Evolutionary conservation across 2,888 invertebrate species (phyloP), one percentile per base, ranked within the genome.

Genomic region (Cerastis leucographa): DNA sequence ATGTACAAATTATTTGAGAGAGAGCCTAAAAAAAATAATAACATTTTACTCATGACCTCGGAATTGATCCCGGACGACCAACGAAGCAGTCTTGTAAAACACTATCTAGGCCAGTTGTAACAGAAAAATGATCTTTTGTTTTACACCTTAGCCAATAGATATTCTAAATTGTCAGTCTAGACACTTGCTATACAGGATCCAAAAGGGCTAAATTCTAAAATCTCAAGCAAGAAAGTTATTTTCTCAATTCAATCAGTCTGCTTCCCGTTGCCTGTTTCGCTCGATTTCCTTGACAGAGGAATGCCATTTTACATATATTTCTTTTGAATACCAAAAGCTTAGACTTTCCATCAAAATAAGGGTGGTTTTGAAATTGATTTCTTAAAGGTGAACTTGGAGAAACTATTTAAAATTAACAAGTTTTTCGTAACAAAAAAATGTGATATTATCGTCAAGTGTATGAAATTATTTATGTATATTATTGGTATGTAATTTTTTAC

Each of bases 241-340:
- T 44, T 40, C 14, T 71, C 44, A 74, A 80, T 86, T 78, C 80
- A 82, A 80, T 87, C 76, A 84, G 74, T 8, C 46, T 68, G 67
- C 64, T 87, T 74, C 62, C 69, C 61, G 56, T 61, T 61, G 70
- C n/a, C 19, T 71, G 70, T 79, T 84, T 61, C 69, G 49, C 84
- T 72, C 79, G 84, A 88, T 88, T 76, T 79, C 71, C 67, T 69
- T 35, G 11, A 77, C 78, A 76, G 73, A 65, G 56, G 44, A 80
- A 67, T 25, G 68, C 74, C 72, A 85, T 86, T 79, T 83, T 71
- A 65, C 75, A 76, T 79, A 64, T 82, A 79, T 74, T 74, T 67
- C 59, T 54, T 67, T 61, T 66, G 88, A 84, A 87, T 88, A 82
- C 66, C 62, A 85, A 87, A n/a, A 84, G 70, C 56, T 74, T 70